phyloP scores from a whole-genome alignment of 2,797 vertebrate species.

The Halcyon leucocephala region DNA sequence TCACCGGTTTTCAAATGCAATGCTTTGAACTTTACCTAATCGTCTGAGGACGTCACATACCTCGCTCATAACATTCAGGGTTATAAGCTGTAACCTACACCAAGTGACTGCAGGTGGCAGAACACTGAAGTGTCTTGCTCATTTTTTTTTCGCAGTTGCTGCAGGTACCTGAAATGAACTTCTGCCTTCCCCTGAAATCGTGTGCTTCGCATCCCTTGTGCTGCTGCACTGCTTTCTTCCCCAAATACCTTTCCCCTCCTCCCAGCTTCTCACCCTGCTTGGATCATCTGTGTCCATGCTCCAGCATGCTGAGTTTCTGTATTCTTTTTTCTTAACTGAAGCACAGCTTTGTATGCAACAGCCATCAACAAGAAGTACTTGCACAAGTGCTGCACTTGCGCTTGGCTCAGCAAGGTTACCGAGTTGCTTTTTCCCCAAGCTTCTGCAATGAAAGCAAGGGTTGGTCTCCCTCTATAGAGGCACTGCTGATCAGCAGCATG shows the following conservation, averaged over 20 bases:
- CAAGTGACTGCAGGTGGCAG: neutral
- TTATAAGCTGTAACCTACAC: neutral
- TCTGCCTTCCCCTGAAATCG: neutral
- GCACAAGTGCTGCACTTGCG: neutral
- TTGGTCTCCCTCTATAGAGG: neutral
- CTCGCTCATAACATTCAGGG: neutral
- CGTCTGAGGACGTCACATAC: neutral
- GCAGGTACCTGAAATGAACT: neutral
- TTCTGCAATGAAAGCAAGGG: neutral
- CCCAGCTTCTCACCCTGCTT: neutral
- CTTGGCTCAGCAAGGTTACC: neutral
- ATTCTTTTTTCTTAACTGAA: neutral
- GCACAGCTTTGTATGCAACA: neutral
- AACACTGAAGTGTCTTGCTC: neutral
- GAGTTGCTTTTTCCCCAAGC: neutral
- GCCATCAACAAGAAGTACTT: neutral
- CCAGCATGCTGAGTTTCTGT: neutral
- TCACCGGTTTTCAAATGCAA: neutral
- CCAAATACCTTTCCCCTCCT: neutral
- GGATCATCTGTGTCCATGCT: neutral
- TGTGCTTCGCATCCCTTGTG: neutral
- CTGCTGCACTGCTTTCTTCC: neutral
- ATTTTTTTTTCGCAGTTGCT: neutral
- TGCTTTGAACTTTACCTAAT: neutral
- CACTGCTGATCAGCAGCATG: neutral